Evolutionary conservation across 2,888 invertebrate species (phyloP), one percentile per base, ranked within the genome.

Genomic region (Drosophila mimetica): DNA sequence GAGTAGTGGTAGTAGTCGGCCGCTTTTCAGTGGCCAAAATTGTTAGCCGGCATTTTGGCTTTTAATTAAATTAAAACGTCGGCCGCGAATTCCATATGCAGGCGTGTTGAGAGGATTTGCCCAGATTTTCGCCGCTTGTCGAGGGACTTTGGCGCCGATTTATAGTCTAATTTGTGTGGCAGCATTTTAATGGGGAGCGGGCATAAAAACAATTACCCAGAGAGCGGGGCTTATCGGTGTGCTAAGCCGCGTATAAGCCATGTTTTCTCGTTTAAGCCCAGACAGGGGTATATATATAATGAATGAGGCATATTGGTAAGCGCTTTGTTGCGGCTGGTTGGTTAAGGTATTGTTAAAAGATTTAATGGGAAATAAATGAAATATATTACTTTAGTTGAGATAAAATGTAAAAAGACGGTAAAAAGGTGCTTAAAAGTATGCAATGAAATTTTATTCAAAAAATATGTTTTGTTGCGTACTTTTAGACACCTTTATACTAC

Each of bases 41-140:
- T 71, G 37, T 55, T 46, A 41, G 55, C 52, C 32, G 47, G 67
- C 67, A 51, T 60, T 60, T 74, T 51, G 71, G 74, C 74, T 51
- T 71, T 71, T 71, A 73, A 71, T 71, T 71, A 65, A 71, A 74
- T 71, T 71, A 73, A 71, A 73, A 73, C 44, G 71, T 50, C 51
- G 51, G 55, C 67, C 65, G 36, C 53, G 46, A 30, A 47, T 39
- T 22, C 57, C 16, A 57, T 42, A 58, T 41, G 42, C 59, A 18
- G 44, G 22, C 44, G 22, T 36, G 28, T 28, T 22, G 73, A 66
- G 57, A 57, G 74, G 55, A 73, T 71, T 71, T 71, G 14, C 66
- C 14, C 28, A 71, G 71, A 71, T 74, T 71, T 74, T 52, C 54
- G 34, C 34, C 50, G 74, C 32, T 55, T 73, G 44, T 48, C 42